phyloP scores from a whole-genome alignment of 2,797 vertebrate genomes.

The Gambusia yucatana region DNA sequence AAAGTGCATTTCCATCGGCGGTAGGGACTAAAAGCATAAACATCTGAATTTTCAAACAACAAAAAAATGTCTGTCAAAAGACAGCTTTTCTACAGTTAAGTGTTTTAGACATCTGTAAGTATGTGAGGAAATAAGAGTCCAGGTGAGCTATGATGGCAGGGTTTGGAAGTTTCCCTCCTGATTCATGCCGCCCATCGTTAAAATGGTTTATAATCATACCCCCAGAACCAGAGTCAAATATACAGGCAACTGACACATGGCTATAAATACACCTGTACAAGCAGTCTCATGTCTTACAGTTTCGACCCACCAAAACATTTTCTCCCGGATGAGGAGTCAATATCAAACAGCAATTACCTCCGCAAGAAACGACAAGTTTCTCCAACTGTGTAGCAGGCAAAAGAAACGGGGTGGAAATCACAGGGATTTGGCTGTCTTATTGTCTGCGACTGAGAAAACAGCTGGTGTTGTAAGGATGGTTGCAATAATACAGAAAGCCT shows the following conservation, averaged over 20 bases:
- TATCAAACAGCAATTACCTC: conserved; percentile 78
- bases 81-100: conserved; percentile 39
- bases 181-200: conserved; percentile 58
- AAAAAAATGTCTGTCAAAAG: conserved; percentile 30
- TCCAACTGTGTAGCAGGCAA: conserved; percentile 31
- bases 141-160: conserved; percentile 75
- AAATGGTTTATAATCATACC: conserved; percentile 71
- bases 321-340: conserved; percentile 66
- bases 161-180: conserved; percentile 28
- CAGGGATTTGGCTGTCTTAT: conserved; percentile 52
- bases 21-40: conserved; percentile 12
- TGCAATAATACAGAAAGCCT: conserved; percentile 34
- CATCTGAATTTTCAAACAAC: conserved; percentile 21
- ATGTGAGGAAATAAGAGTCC: conserved; percentile 60
- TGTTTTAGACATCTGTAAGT: conserved; percentile 71
- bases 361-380: conserved; percentile 76
- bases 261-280: conserved; percentile 66
- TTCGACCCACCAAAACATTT: conserved; percentile 49
- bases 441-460: conserved; percentile 57
- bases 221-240: conserved; percentile 58
- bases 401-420: conserved; percentile 45
- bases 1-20: conserved; percentile 24
- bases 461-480: conserved; percentile 33
- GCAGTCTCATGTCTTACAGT: conserved; percentile 71
- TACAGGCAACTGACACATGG: conserved; percentile 63